Conservation (phyloP, 2,888 invertebrate species). For the Amorpha juglandis region DNA sequence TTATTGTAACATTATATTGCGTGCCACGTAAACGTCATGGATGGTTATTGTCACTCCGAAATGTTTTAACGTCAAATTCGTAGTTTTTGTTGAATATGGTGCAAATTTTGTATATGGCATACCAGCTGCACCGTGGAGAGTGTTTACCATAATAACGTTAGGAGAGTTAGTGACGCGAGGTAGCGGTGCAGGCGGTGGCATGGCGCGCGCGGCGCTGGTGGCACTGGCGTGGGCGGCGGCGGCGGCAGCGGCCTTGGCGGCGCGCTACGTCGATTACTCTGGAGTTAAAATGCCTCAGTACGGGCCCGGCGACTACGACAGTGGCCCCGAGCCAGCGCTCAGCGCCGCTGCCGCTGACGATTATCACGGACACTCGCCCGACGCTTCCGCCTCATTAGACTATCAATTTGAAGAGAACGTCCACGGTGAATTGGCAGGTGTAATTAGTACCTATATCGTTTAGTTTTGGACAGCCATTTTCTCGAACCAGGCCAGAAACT, state of each 20-base stretch:
- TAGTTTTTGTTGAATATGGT: conserved; percentile 66
- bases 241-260: conserved; percentile 44
- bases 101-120: conserved; percentile 47
- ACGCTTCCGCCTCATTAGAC: conserved; percentile 60
- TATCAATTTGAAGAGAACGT: conserved; percentile 67
- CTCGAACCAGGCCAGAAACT: too few relatives aligned
- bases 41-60: conserved; percentile 32
- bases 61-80: conserved; percentile 68
- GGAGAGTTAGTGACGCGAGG: conserved; percentile 28
- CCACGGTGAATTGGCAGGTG: conserved; percentile 1
- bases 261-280: conserved; percentile 62
- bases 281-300: conserved; percentile 68
- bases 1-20: too few relatives aligned
- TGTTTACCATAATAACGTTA: conserved; percentile 36
- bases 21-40: conserved; percentile 1
- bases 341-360: conserved; percentile 47
- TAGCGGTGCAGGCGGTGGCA: conserved; percentile 34
- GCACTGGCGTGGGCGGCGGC: conserved; percentile 46
- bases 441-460: neutral
- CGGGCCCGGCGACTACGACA: conserved; percentile 55
- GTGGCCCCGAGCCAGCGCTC: conserved; percentile 37
- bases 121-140: conserved; percentile 14
- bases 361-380: conserved; percentile 60
- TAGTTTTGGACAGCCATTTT: too few relatives aligned
- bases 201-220: conserved; percentile 31